Evolutionary conservation across 2,888 invertebrate species (phyloP), one percentile per base, ranked within the genome.

Genomic region (Mactromeris polynyma): DNA sequence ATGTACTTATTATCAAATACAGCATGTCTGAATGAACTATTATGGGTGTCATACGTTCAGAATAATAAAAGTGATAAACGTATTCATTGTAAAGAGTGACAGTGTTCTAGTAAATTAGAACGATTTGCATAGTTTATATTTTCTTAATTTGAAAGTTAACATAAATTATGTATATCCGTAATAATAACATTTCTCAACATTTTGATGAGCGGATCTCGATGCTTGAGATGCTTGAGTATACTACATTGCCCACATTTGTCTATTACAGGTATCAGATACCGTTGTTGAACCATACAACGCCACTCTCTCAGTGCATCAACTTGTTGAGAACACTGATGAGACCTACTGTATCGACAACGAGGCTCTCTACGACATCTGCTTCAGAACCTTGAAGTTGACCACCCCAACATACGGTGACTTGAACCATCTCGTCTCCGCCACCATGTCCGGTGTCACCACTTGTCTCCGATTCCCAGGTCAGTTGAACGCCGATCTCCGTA

Each of bases 291-390:
- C 98, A 6, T 98, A 98, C 97, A 98, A 98, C 96, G 98, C 98
- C 89, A 98, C 98, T 19, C 97, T 98, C 80, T 98, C 98, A 6
- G 95, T 95, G 69, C 95, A 95, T 84, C 95, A 95, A 87, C 93
- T 98, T 94, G 98, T 98, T 93, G 98, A 98, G 97, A 98, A 98
- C 97, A 98, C 98, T n/a, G n/a, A n/a, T n/a, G n/a, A n/a, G n/a
- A n/a, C n/a, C n/a, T n/a, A n/a, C n/a, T n/a, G n/a, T n/a, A n/a
- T n/a, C n/a, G n/a, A n/a, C n/a, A n/a, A n/a, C n/a, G n/a, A n/a
- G n/a, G n/a, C n/a, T n/a, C n/a, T n/a, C n/a, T n/a, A n/a, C n/a
- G n/a, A n/a, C n/a, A n/a, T n/a, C n/a, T n/a, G n/a, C n/a, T n/a
- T n/a, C n/a, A n/a, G n/a, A n/a, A n/a, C n/a, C n/a, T n/a, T n/a